phyloP scores from a whole-genome alignment of 2,113 vertebrate species.

The Myrmecophaga tridactyla region DNA sequence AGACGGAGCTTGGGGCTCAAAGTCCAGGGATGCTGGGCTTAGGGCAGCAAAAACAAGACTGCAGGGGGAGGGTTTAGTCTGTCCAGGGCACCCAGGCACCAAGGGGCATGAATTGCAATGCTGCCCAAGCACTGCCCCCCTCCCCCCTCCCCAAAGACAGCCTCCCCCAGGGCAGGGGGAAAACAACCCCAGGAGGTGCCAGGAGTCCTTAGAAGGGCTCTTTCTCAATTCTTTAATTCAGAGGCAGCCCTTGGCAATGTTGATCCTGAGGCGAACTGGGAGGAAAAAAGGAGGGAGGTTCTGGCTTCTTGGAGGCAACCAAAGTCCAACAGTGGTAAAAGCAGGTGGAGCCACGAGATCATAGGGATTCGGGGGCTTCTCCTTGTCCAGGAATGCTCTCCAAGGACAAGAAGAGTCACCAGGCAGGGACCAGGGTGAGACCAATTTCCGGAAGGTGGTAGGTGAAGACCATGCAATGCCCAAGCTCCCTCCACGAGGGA shows the following conservation, averaged over 20 bases:
- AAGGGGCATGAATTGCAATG: accelerated
- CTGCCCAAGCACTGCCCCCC: accelerated
- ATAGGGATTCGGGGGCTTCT: neutral
- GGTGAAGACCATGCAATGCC: neutral
- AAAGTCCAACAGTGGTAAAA: neutral
- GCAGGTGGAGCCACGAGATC: accelerated
- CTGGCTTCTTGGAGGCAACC: too few relatives aligned
- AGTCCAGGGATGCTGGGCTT: neutral
- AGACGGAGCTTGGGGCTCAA: neutral
- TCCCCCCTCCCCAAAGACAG: neutral
- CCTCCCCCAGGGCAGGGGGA: neutral
- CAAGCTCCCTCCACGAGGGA: too few relatives aligned
- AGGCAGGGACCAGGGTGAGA: neutral
- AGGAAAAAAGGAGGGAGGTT: neutral
- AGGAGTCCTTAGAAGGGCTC: neutral
- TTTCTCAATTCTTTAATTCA: neutral
- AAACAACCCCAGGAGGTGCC: neutral
- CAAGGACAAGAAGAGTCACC: neutral
- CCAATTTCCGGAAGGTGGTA: neutral
- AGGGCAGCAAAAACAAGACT: neutral
- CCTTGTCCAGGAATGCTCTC: neutral
- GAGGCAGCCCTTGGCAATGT: too few relatives aligned
- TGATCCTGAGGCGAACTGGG: neutral
- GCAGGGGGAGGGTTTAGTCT: accelerated
- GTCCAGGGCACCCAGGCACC: neutral